Conservation (phyloP, 2,888 invertebrate genomes). For the Folsomia manolachei region DNA sequence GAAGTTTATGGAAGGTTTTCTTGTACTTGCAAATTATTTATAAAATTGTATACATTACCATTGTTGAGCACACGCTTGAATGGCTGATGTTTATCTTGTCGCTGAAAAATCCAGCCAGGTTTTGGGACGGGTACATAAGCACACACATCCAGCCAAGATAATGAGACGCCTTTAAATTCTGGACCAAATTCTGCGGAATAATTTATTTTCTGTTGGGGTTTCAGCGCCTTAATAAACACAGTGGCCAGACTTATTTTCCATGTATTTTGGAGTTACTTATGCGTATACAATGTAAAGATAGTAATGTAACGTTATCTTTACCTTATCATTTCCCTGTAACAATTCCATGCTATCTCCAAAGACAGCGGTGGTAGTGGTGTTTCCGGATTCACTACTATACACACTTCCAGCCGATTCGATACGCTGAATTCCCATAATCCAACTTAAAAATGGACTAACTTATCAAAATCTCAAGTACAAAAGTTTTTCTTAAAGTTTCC, state of each 20-base stretch:
- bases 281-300: no score
- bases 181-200: constrained; percentile 1
- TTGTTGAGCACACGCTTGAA: constrained; percentile 74
- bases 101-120: constrained; percentile 37
- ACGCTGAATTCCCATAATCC: constrained; percentile 10
- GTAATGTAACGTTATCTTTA: no score
- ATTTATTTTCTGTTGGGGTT: no score
- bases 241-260: no score
- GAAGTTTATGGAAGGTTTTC: no score
- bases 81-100: constrained; percentile 43
- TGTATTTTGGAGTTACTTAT: no score
- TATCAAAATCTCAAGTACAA: no score
- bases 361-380: no score
- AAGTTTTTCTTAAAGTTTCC: no score
- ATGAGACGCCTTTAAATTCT: constrained; percentile 61
- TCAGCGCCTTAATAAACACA: no score
- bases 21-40: constrained; percentile 5
- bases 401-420: constrained; percentile 11
- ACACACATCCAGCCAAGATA: constrained; percentile 76
- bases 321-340: neutral
- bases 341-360: no score
- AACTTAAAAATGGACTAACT: no score
- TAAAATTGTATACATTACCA: constrained; percentile 58
- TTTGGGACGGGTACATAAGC: constrained; percentile 63
- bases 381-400: constrained; percentile 14